Base-by-base conservation (phyloP, 2,113 vertebrate genomes). In the Xenopus laevis region DNA sequence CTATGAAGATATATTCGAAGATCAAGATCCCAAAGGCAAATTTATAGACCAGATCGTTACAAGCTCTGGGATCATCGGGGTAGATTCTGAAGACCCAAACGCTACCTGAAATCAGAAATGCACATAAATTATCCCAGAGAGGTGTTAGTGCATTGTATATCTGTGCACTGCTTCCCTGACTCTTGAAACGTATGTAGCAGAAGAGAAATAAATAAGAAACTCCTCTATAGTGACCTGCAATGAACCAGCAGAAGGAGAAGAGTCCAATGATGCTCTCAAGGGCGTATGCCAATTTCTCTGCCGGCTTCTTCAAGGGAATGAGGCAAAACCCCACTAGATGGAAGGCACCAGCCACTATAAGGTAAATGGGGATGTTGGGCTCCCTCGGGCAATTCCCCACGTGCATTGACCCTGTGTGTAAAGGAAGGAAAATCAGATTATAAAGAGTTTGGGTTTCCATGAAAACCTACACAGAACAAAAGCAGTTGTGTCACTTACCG, bases 1-100 rank as follows among this genome's bases (percentile, higher is more conserved):
- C 73, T 53, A 76, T 7, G 53, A 76, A 76, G 58, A 76, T 55
- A 27, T 76, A 76, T 47, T 76, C 73, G n/a, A 76, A 76, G n/a
- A 76, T 76, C 18, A 76, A 50, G 18, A 76, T 76, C 50, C 73
- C 73, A 69, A 76, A 76, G 0, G 73, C 73, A 69, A 63, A 63
- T 63, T 69, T 76, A 53, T 76, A 76, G 17, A 45, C 73, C 20
- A 69, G 21, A 45, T 76, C 66, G 63, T 76, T 76, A 20, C 73
- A 76, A 10, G 13, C 46, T 57, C 73, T 44, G 59, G 73, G 73
- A 18, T 76, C 63, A 1, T 76, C 66, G 15, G 68, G 65, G 66
- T 76, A 76, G 59, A 76, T 18, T 55, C 73, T 63, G 23, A 76
- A 76, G 7, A 76, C 73, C 73, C 66, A 76, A 46, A 76, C 73